Conservation (phyloP, 2,113 vertebrate genomes). For the Caloenas nicobarica region DNA sequence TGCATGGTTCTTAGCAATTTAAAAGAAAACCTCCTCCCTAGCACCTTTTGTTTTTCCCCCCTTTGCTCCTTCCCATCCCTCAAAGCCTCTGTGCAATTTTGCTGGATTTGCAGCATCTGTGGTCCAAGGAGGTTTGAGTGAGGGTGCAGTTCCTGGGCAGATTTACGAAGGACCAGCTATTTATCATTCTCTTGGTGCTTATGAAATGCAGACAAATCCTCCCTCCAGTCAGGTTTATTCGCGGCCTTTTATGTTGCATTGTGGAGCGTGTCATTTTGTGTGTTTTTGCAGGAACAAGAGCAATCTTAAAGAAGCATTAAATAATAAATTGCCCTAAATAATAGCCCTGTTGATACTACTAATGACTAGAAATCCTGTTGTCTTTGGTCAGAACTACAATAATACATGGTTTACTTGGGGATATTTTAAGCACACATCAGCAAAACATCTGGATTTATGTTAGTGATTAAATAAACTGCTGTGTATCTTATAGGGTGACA, state of each 20-base stretch:
- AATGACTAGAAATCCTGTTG: neutral
- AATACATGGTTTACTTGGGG: neutral
- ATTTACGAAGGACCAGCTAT: neutral
- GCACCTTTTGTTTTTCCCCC: neutral
- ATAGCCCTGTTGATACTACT: neutral
- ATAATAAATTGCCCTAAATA: neutral
- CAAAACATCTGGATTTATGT: neutral
- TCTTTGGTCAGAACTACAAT: neutral
- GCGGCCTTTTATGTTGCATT: neutral
- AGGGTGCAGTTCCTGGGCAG: neutral
- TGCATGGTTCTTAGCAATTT: neutral
- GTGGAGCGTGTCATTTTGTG: neutral
- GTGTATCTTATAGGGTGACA: neutral
- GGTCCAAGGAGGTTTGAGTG: neutral
- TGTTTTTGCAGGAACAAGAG: neutral
- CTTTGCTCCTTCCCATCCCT: neutral
- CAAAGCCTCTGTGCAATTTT: neutral
- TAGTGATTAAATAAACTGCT: neutral
- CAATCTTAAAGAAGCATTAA: neutral
- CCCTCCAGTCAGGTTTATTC: neutral
- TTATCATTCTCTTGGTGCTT: neutral
- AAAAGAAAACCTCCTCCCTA: neutral
- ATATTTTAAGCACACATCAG: neutral
- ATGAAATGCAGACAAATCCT: neutral
- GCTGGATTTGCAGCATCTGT: neutral